Conservation (phyloP, 2,797 vertebrate species). For the Huso huso region DNA sequence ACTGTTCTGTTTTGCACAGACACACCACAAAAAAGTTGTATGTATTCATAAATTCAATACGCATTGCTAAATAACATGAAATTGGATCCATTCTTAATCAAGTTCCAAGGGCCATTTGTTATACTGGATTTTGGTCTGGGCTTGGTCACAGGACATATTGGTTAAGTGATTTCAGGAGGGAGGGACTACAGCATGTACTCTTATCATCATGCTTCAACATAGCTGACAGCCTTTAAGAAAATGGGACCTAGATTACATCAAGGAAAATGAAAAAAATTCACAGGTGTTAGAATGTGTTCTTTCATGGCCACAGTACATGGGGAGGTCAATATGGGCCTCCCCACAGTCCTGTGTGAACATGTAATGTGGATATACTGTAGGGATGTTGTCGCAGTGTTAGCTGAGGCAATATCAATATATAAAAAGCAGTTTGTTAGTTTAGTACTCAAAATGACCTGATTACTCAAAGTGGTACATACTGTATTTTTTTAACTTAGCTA, state of each 20-base stretch:
- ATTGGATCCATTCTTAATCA: too few species aligned
- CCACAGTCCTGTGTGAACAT: background rate
- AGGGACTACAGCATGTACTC: background rate
- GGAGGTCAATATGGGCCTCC: background rate
- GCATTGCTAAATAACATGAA: too few species aligned
- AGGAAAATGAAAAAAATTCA: background rate
- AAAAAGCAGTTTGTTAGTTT: too few species aligned
- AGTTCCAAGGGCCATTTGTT: too few species aligned
- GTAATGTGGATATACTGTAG: too few species aligned
- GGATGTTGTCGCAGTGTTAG: background rate
- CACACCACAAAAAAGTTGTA: too few species aligned
- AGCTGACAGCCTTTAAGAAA: constrained; percentile 1
- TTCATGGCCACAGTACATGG: background rate
- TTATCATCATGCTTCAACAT: background rate
- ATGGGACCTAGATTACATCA: background rate
- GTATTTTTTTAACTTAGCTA: too few species aligned
- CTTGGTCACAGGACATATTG: background rate
- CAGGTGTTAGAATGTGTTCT: background rate
- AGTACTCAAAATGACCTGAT: too few species aligned
- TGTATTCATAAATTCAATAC: too few species aligned
- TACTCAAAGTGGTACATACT: too few species aligned
- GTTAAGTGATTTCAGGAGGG: background rate
- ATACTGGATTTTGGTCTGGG: too few species aligned
- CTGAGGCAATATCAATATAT: background rate
- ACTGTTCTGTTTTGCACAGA: too few species aligned